Percentiles rank a stretch among this genome's conserved stretches.
phyloP scores from a whole-genome alignment of 2,113 vertebrate genomes.

The Ictalurus punctatus region DNA sequence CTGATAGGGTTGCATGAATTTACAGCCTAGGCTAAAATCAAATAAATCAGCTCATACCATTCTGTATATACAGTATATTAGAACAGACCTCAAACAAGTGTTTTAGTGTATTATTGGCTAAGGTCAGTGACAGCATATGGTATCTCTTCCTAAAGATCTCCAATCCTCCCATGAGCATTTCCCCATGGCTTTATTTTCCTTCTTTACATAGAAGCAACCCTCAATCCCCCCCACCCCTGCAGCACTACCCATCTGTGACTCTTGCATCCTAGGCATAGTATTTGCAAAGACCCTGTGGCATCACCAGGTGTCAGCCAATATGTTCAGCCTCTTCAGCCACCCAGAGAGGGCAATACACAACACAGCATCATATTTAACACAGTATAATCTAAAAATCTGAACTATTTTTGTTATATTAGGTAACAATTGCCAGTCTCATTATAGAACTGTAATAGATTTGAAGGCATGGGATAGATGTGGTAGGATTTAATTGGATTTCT shows the following conservation, averaged over 20 bases:
- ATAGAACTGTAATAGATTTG: neutral
- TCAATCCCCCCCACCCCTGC: conserved; percentile 1
- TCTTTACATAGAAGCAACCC: conserved; percentile 1
- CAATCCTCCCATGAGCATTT: conserved; percentile 50
- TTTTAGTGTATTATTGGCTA: neutral
- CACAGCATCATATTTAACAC: neutral
- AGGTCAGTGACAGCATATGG: neutral
- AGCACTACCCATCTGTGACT: conserved; percentile 61
- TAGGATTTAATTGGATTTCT: neutral
- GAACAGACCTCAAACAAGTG: neutral
- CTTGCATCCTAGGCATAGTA: conserved; percentile 35
- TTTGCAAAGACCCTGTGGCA: conserved; percentile 33
- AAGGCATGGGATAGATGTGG: neutral
- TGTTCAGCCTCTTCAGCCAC: conserved; percentile 49
- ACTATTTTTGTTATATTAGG: neutral
- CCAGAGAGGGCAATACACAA: neutral
- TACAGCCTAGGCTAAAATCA: neutral
- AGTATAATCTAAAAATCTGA: neutral
- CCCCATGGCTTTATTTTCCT: conserved; percentile 22
- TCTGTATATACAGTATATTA: neutral
- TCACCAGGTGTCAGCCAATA: conserved; percentile 64
- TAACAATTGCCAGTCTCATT: neutral
- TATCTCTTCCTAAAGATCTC: neutral
- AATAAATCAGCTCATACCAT: neutral
- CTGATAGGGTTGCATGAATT: neutral